These are phyloP conservation scores for Drosophila cognata DNA, from an alignment of 2,888 invertebrate genomes.

Conservation along the genomic window DNA sequence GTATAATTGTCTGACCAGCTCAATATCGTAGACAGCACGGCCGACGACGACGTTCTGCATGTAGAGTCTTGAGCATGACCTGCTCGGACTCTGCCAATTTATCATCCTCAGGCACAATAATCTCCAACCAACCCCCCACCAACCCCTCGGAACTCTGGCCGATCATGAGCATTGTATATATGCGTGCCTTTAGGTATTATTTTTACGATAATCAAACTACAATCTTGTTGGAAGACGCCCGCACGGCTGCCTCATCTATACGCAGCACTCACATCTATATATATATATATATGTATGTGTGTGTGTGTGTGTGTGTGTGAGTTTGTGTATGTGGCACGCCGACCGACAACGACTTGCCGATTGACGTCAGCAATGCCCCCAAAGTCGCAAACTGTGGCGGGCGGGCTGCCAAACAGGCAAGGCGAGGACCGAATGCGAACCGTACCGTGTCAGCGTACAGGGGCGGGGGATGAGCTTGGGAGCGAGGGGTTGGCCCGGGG, in stretches of 20 bases:
- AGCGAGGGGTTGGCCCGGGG: background rate
- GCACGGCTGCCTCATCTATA: conserved; percentile 63
- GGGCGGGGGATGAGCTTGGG: background rate
- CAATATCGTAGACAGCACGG: conserved; percentile 49
- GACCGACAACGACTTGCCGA: conserved; percentile 81
- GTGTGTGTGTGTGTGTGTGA: conserved; percentile 18
- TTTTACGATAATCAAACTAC: conserved; percentile 63
- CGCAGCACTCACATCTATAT: conserved; percentile 39
- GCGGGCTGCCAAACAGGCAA: conserved; percentile 74
- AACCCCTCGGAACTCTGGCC: background rate
- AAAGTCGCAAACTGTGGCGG: conserved; percentile 73
- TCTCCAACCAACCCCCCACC: background rate
- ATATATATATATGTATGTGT: conserved; percentile 4
- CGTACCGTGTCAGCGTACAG: conserved; percentile 16
- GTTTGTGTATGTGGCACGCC: conserved; percentile 73
- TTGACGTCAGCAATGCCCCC: conserved; percentile 85
- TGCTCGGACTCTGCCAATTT: conserved; percentile 31
- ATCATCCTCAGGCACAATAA: conserved; percentile 23
- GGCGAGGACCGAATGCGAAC: conserved; percentile 31
- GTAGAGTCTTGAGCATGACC: conserved; percentile 14
- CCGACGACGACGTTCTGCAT: conserved; percentile 3
- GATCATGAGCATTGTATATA: conserved; percentile 23
- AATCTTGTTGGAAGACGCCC: conserved; percentile 65
- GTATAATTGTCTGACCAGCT: conserved; percentile 20
- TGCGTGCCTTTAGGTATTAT: conserved; percentile 57